A percentile compares a stretch with the other conserved stretches of the same genome.
Conservation (phyloP, 2,113 vertebrate species). For the Heterotilapia buettikoferi region DNA sequence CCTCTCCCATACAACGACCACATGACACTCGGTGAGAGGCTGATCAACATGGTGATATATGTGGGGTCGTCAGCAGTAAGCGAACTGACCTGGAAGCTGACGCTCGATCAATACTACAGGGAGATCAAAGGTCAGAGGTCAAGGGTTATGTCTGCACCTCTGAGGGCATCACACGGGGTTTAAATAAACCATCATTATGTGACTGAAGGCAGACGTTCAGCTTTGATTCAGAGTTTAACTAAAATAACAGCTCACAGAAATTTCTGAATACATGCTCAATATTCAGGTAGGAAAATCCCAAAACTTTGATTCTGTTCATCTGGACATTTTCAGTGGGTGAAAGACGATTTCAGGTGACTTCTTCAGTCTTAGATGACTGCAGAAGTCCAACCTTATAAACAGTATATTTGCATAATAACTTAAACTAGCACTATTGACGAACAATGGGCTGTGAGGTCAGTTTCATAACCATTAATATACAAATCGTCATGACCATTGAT, state of each 20-base stretch:
- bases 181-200: background rate
- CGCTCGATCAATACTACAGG: background rate
- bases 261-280: background rate
- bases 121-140: conserved; percentile 1
- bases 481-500: too few relatives aligned
- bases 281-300: background rate
- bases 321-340: background rate
- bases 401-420: too few relatives aligned
- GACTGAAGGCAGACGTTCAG: background rate
- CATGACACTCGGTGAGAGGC: conserved; percentile 5
- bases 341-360: too few relatives aligned
- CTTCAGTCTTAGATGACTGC: too few relatives aligned
- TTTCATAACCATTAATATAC: too few relatives aligned
- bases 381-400: too few relatives aligned
- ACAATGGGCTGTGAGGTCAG: too few relatives aligned
- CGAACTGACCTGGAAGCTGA: background rate
- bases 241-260: background rate
- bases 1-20: background rate
- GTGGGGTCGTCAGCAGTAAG: background rate
- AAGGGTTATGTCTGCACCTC: background rate
- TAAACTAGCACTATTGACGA: too few relatives aligned
- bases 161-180: background rate
- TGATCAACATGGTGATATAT: background rate
- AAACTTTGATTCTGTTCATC: background rate
- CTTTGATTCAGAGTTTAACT: background rate